These are phyloP conservation scores for Caenorhabditis latens DNA, from an alignment of 1,140 invertebrate genomes.

Conservation along the genomic window DNA sequence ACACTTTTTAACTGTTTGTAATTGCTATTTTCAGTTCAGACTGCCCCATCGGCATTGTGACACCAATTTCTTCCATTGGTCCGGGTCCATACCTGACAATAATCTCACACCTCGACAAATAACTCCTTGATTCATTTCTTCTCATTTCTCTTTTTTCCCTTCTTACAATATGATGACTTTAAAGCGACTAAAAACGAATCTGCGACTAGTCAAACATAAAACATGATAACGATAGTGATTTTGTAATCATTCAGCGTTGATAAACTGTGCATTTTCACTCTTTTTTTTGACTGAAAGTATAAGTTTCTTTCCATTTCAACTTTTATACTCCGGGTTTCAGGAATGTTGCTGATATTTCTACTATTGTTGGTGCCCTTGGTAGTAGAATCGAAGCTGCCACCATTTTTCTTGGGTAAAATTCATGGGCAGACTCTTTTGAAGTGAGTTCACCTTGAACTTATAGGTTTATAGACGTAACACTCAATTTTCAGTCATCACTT, in stretches of 20 bases:
- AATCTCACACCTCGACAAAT: no score
- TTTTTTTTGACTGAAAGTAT: neutral
- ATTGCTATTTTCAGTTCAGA: no score
- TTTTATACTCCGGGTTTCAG: neutral
- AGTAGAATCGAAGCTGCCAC: neutral
- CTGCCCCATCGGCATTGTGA: no score
- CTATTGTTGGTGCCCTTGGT: neutral
- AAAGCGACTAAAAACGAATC: slow-evolving; percentile 44
- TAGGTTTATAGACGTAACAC: neutral
- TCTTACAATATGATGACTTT: slow-evolving; percentile 36
- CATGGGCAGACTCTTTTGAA: slow-evolving; percentile 32
- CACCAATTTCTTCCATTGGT: no score
- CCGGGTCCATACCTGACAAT: no score
- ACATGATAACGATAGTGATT: slow-evolving; percentile 42
- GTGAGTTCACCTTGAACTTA: neutral
- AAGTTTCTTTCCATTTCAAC: neutral
- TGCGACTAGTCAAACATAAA: slow-evolving; percentile 42
- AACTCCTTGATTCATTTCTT: neutral
- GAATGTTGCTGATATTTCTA: neutral
- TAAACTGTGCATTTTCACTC: slow-evolving; percentile 38
- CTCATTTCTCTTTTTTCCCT: neutral
- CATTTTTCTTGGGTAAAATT: slow-evolving; percentile 24
- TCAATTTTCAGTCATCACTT: slow-evolving; percentile 14
- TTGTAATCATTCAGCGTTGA: slow-evolving; percentile 9
- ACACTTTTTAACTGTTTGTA: no score